Evolutionary conservation across 1,140 invertebrate genomes (phyloP).

Genomic region (Drosophila kikkawai): DNA sequence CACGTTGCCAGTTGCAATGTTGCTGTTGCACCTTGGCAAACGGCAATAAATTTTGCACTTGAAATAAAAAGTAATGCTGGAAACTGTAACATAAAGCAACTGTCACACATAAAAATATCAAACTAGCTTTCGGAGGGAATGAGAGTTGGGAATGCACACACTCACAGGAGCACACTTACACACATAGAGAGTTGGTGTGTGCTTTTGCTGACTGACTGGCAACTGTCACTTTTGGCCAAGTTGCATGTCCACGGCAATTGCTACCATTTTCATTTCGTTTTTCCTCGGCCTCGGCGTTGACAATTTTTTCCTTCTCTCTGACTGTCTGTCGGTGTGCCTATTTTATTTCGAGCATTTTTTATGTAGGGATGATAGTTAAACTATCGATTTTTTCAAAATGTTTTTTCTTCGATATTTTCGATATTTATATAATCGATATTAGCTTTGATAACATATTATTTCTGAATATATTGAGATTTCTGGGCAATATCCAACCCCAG

Average conservation of each 20-base stretch:
- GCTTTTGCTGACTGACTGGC: constrained; percentile 67
- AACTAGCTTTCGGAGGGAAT: constrained; percentile 32
- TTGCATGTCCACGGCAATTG: constrained; percentile 77
- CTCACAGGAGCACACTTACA: background rate
- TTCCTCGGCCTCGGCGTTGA: constrained; percentile 56
- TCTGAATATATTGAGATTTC: background rate
- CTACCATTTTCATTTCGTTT: constrained; percentile 82
- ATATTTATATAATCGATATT: background rate
- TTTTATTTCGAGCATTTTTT: constrained; percentile 35
- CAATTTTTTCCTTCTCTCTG: constrained; percentile 53
- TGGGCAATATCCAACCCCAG: background rate
- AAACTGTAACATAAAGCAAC: constrained; percentile 82
- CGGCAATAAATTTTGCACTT: constrained; percentile 82
- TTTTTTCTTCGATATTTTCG: background rate
- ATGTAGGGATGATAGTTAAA: background rate
- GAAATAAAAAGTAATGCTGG: constrained; percentile 81
- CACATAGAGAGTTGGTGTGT: constrained; percentile 27
- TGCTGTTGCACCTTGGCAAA: constrained; percentile 74
- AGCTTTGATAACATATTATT: background rate
- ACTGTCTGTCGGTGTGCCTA: constrained; percentile 16
- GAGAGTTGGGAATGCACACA: constrained; percentile 17
- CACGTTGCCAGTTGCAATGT: constrained; percentile 30
- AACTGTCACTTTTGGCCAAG: constrained; percentile 77
- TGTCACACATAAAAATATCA: constrained; percentile 82
- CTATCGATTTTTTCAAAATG: background rate